Evolutionary conservation across 2,113 vertebrate species (phyloP), one percentile per base, ranked within the genome.

Genomic region (Colossoma macropomum): DNA sequence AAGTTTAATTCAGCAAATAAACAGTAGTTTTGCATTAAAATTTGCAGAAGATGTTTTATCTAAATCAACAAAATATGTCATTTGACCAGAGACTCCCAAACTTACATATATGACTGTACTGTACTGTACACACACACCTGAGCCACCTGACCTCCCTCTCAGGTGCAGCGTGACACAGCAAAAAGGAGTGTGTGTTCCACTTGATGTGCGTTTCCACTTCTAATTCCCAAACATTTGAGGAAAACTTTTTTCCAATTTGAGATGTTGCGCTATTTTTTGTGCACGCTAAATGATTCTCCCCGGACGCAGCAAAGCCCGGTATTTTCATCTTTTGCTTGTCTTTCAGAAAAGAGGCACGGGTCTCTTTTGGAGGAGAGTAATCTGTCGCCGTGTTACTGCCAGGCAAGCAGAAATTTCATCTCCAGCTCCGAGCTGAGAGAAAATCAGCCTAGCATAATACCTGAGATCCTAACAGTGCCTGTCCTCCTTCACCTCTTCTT

Each of bases 341-440:
- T 48, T 83, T n/a, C 15, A 60, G 65, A 77, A 70, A 48, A 1
- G 10, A 77, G 74, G 25, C 34, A 23, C 54, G 12, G 77, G 38
- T 83, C 65, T 70, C 54, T 71, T 77, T 83, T 60, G 13, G 52
- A 77, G 54, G 32, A 71, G 54, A 70, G 25, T 27, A 52, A 71
- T 71, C 74, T 71, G 81, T 60, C 27, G 59, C 54, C 77, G 19
- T 34, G 25, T 62, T 77, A 77, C 81, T 71, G 81, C 81, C 34
- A 71, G 68, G 74, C 81, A 77, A 77, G 74, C 81, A 83, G 81
- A 83, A 83, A 77, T 62, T 71, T 77, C 59, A 77, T 77, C 81
- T 71, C 52, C 63, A 77, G 54, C 10, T 59, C 59, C 3, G 23
- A 32, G 74, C 62, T 13, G 60, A 82, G 63, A 71, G 63, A 71